A percentile compares a stretch with the other conserved stretches of the same genome.
phyloP scores from a whole-genome alignment of 2,888 invertebrate genomes.

The Urechis unicinctus region DNA sequence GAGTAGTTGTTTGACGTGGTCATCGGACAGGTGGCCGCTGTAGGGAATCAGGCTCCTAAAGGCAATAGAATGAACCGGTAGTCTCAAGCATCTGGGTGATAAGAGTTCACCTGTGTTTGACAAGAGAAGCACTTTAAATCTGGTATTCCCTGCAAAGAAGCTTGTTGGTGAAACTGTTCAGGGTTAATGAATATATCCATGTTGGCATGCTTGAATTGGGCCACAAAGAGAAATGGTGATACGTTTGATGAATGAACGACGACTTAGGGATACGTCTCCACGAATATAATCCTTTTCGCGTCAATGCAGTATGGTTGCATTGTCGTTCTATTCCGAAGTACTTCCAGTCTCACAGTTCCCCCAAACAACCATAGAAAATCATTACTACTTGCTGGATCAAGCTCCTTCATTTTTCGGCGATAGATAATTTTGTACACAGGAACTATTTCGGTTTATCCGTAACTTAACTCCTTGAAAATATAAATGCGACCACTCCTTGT shows the following conservation, averaged over 20 bases:
- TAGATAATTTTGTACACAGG: too few relatives aligned
- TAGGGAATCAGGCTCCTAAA: background rate
- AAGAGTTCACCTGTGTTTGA: background rate
- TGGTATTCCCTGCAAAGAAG: background rate
- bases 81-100: background rate
- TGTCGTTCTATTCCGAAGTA: too few relatives aligned
- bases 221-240: background rate
- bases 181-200: background rate
- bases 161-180: background rate
- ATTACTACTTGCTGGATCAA: too few relatives aligned
- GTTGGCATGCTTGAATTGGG: background rate
- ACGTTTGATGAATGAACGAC: constrained; percentile 1
- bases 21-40: too few relatives aligned
- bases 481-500: too few relatives aligned
- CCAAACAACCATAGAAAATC: too few relatives aligned
- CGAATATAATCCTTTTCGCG: background rate
- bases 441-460: too few relatives aligned
- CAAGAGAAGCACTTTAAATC: background rate
- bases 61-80: background rate
- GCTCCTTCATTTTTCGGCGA: too few relatives aligned
- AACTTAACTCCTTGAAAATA: too few relatives aligned
- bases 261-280: background rate
- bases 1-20: background rate
- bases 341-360: too few relatives aligned
- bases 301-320: background rate